Evolutionary conservation across 1,140 invertebrate species (phyloP).

Genomic region (Drosophila trapezifrons): DNA sequence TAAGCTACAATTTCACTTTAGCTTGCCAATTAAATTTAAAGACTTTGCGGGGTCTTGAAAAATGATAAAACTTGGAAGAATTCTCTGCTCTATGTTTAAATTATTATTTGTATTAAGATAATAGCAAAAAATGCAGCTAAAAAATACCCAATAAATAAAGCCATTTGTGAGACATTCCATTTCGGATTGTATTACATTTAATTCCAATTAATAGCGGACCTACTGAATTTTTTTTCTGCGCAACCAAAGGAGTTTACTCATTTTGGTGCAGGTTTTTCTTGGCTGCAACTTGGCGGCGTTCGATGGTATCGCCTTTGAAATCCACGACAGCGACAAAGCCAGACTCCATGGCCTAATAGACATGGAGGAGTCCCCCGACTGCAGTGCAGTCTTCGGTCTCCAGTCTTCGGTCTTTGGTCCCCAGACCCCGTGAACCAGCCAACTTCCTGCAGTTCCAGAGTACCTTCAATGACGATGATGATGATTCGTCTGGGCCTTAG

Average conservation of each 20-base stretch:
- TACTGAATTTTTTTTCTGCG: neutral
- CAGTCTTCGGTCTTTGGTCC: constrained; percentile 21
- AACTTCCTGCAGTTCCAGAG: constrained; percentile 68
- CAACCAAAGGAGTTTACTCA: constrained; percentile 75
- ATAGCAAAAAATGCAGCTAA: neutral
- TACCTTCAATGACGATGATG: constrained; percentile 63
- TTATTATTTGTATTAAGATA: neutral
- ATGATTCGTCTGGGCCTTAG: constrained; percentile 60
- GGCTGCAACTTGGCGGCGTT: constrained; percentile 58
- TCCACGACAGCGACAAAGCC: constrained; percentile 71
- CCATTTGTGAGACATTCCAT: no score
- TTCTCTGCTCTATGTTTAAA: neutral
- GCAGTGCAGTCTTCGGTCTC: neutral
- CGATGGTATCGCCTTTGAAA: constrained; percentile 80
- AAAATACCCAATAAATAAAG: no score
- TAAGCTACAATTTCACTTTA: neutral
- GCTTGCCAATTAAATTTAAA: no score
- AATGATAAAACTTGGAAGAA: no score
- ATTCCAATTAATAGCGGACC: neutral
- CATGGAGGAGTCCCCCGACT: constrained; percentile 49
- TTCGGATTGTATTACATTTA: no score
- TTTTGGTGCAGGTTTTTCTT: constrained; percentile 55
- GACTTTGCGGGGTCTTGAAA: no score
- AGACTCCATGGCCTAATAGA: constrained; percentile 70
- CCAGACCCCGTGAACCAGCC: constrained; percentile 14